These are phyloP conservation scores for Ctenosaura bakeri DNA, from an alignment of 2,797 vertebrate species.

Conservation along the genomic window DNA sequence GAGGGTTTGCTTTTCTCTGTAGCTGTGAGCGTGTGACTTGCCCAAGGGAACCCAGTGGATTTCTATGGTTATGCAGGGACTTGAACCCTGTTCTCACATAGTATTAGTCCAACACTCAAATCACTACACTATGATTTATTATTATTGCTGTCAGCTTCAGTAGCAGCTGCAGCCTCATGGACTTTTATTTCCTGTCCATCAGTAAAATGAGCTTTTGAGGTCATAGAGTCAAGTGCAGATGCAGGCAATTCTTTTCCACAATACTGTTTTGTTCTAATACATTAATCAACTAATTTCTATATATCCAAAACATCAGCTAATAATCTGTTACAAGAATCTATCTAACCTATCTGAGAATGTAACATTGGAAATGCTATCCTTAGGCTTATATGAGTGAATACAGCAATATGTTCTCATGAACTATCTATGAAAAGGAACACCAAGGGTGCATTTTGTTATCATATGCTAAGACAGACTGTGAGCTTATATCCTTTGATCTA, in stretches of 20 bases:
- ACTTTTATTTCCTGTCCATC: neutral
- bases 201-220: neutral
- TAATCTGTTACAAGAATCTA: neutral
- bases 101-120: too few species aligned
- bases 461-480: slow-evolving; percentile 25
- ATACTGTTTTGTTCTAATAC: neutral
- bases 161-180: too few species aligned
- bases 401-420: slow-evolving; percentile 13
- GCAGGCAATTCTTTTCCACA: neutral
- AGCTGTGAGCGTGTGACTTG: too few species aligned
- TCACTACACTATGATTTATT: too few species aligned
- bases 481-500: slow-evolving; percentile 41
- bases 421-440: slow-evolving; percentile 19
- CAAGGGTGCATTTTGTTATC: slow-evolving; percentile 40
- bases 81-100: too few species aligned
- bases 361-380: neutral
- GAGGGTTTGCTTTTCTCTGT: too few species aligned
- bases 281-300: neutral
- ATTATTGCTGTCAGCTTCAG: too few species aligned
- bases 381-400: neutral
- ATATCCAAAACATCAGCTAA: neutral
- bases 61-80: too few species aligned
- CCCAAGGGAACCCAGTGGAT: too few species aligned
- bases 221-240: neutral
- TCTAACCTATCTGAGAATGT: neutral